phyloP scores from a whole-genome alignment of 2,113 vertebrate species.

The Cairina moschata region DNA sequence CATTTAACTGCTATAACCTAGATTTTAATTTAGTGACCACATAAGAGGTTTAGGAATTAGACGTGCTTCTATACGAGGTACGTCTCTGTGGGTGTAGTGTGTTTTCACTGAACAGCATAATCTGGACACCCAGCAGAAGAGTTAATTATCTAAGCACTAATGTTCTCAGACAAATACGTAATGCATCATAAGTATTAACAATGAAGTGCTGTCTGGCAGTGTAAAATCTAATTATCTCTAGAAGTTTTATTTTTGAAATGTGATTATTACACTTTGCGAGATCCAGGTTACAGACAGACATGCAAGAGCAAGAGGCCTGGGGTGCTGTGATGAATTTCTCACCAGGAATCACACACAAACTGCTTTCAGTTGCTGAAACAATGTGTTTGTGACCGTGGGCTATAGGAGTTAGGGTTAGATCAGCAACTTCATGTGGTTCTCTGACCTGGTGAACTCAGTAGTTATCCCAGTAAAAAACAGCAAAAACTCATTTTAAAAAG shows the following conservation, averaged over 20 bases:
- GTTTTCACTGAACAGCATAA: slow-evolving; percentile 32
- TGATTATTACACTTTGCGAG: not conserved
- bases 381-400: not conserved
- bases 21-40: slow-evolving; percentile 56
- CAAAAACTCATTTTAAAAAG: slow-evolving; percentile 25
- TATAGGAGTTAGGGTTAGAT: slow-evolving; percentile 5
- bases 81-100: not conserved
- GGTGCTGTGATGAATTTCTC: not conserved
- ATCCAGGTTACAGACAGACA: not conserved
- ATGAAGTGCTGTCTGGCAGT: slow-evolving; percentile 19
- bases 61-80: not conserved
- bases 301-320: not conserved
- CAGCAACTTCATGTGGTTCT: not conserved
- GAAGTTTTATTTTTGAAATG: slow-evolving; percentile 54
- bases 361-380: slow-evolving; percentile 1
- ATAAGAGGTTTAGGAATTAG: slow-evolving; percentile 51
- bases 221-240: slow-evolving; percentile 60
- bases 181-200: slow-evolving; percentile 40
- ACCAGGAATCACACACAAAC: not conserved
- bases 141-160: slow-evolving; percentile 62
- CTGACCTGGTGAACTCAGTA: slow-evolving; percentile 11
- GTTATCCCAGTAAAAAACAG: not conserved
- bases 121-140: slow-evolving; percentile 8
- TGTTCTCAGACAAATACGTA: slow-evolving; percentile 49
- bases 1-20: slow-evolving; percentile 4